These are phyloP conservation scores for Muntiacus reevesi DNA, from an alignment of 2,113 vertebrate genomes.

Conservation along the genomic window DNA sequence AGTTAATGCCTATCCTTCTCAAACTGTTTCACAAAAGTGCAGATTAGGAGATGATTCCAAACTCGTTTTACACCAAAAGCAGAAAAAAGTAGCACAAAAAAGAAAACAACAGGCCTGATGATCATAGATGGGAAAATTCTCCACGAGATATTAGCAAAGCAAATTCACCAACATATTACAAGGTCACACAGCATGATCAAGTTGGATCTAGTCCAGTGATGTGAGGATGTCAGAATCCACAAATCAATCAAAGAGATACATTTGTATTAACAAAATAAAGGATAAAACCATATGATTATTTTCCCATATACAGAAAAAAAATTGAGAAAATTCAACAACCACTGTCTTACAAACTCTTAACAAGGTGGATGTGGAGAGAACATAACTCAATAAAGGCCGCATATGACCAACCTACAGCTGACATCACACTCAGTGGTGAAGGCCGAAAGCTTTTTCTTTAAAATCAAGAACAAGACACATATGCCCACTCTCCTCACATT, in stretches of 20 bases:
- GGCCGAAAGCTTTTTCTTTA: background rate
- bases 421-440: background rate
- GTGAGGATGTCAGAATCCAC: background rate
- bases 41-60: background rate
- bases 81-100: background rate
- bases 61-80: background rate
- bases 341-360: background rate
- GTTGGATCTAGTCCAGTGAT: background rate
- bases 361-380: background rate
- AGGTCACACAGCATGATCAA: background rate
- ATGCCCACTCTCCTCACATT: background rate
- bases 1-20: background rate
- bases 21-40: background rate
- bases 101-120: background rate
- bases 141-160: background rate
- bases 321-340: background rate
- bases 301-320: background rate
- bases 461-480: background rate
- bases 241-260: background rate
- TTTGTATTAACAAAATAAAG: background rate
- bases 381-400: background rate
- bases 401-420: background rate
- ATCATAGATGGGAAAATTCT: background rate
- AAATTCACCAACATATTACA: background rate
- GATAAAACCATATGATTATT: background rate